These are phyloP conservation scores for Caranx ignobilis DNA, from an alignment of 2,113 vertebrate genomes.

Conservation along the genomic window DNA sequence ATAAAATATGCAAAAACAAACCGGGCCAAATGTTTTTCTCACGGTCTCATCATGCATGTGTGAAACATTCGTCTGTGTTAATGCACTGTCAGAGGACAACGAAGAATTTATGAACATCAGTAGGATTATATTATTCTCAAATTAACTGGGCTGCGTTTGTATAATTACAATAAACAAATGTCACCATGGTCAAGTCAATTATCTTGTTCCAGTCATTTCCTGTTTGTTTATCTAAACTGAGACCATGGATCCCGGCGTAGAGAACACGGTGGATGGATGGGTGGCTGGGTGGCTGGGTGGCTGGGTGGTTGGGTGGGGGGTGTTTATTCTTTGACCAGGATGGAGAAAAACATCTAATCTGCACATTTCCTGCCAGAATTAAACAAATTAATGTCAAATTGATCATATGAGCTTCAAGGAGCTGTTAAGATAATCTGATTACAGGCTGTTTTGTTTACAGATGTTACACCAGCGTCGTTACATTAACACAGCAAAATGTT, in stretches of 20 bases:
- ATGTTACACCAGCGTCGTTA: neutral
- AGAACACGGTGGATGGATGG: neutral
- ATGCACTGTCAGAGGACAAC: neutral
- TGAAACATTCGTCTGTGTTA: slow-evolving; percentile 16
- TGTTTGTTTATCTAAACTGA: neutral
- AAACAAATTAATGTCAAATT: neutral
- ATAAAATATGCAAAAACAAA: slow-evolving; percentile 49
- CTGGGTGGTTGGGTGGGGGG: too few relatives aligned
- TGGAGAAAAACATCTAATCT: neutral
- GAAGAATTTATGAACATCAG: neutral
- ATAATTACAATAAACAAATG: slow-evolving; percentile 5
- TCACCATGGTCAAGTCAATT: neutral
- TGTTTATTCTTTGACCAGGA: neutral
- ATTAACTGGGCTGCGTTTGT: neutral
- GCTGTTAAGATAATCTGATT: neutral
- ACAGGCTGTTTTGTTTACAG: neutral
- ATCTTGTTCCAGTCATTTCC: neutral
- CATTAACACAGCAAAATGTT: neutral
- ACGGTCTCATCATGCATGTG: slow-evolving; percentile 10
- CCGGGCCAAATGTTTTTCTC: slow-evolving; percentile 24
- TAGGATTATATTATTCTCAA: neutral
- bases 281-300: too few relatives aligned
- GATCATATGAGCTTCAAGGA: neutral
- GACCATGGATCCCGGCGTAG: neutral
- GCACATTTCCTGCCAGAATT: neutral